A percentile compares a stretch with the other conserved stretches of the same genome.
These are phyloP conservation scores for Tetramorium bicarinatum DNA, from an alignment of 2,888 invertebrate species.

Conservation along the genomic window DNA sequence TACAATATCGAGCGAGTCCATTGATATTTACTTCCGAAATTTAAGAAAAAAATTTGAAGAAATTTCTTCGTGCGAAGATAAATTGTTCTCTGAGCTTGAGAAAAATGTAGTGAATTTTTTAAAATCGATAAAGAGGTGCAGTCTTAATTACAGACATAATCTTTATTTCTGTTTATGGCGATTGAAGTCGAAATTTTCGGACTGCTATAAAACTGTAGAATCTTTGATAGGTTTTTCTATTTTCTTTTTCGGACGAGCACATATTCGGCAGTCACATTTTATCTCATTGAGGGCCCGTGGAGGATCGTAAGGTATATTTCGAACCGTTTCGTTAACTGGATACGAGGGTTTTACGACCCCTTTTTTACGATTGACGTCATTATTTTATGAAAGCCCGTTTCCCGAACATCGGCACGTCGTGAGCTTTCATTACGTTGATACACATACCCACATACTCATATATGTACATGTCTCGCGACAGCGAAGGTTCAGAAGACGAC, in stretches of 20 bases:
- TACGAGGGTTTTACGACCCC: conserved; percentile 15
- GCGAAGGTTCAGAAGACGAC: conserved; percentile 59
- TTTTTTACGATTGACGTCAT: conserved; percentile 65
- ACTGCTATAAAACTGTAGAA: neutral
- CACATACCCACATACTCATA: conserved; percentile 2
- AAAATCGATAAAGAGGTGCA: neutral
- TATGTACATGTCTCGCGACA: conserved; percentile 35
- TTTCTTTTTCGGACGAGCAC: conserved; percentile 4
- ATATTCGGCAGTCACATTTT: conserved; percentile 16
- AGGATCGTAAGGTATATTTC: conserved; percentile 21
- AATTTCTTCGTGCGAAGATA: neutral
- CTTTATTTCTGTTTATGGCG: neutral
- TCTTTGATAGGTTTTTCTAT: neutral
- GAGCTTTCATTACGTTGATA: conserved; percentile 30
- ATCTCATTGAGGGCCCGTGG: conserved; percentile 5
- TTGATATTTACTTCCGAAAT: neutral
- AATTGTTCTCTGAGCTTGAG: neutral
- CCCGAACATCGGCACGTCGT: conserved; percentile 52
- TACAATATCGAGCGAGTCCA: conserved; percentile 1
- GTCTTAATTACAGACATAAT: neutral
- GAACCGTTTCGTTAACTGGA: conserved; percentile 38
- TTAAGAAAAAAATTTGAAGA: neutral
- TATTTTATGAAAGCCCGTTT: conserved; percentile 64
- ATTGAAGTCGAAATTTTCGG: conserved; percentile 1
- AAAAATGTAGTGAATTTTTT: neutral